Conservation (phyloP, 2,797 vertebrate species). For the Sebastolobus altivelis region DNA sequence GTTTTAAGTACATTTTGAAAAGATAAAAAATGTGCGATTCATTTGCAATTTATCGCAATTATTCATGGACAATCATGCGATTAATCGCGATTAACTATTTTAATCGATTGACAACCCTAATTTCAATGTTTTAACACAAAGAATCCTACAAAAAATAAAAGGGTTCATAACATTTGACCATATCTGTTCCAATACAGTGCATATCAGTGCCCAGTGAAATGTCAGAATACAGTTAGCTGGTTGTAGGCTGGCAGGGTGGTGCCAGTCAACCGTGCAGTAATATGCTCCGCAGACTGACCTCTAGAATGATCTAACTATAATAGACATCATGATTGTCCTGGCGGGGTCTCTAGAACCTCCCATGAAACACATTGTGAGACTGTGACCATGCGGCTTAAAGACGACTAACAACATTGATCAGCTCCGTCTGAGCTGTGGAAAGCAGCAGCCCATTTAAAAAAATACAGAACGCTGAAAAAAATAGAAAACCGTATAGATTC, state of each 20-base stretch:
- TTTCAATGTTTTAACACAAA: background rate
- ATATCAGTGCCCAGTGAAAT: background rate
- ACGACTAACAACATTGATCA: constrained; percentile 59
- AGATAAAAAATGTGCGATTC: no score
- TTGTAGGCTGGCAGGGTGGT: constrained; percentile 26
- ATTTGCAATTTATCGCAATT: no score
- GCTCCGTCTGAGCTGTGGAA: constrained; percentile 50
- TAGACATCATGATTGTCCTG: constrained; percentile 41
- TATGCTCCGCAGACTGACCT: constrained; percentile 50
- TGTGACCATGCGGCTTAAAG: constrained; percentile 49
- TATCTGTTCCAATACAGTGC: background rate
- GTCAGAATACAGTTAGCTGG: constrained; percentile 12
- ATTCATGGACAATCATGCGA: no score
- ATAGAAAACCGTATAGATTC: constrained; percentile 59
- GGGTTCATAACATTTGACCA: background rate
- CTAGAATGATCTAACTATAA: constrained; percentile 53
- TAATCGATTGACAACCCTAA: background rate
- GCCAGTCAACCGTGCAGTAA: constrained; percentile 35
- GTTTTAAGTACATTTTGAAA: no score
- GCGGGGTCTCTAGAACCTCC: constrained; percentile 45
- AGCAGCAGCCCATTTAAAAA: constrained; percentile 46
- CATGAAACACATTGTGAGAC: constrained; percentile 51
- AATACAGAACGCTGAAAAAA: constrained; percentile 34
- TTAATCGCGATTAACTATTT: no score
- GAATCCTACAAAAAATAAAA: background rate